Evolutionary conservation across 2,113 vertebrate species (phyloP).

Genomic region (Motacilla alba): DNA sequence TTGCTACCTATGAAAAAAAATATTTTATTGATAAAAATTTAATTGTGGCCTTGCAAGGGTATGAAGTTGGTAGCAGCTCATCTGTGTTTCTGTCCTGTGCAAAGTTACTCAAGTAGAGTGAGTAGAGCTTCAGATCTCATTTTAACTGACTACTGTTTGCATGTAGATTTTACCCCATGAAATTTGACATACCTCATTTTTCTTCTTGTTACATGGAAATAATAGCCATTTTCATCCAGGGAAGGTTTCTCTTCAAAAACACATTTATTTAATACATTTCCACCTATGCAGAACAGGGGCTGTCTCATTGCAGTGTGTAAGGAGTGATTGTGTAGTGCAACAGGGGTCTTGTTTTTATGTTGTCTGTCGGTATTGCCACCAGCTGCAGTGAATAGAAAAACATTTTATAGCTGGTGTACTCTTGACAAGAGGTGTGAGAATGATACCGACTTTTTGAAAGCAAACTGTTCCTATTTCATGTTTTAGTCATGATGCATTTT

Average conservation of each 20-base stretch:
- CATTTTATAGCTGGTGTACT: not conserved
- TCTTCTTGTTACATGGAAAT: not conserved
- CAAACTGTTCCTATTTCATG: not conserved
- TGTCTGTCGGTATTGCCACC: not conserved
- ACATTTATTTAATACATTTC: not conserved
- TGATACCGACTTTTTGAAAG: not conserved
- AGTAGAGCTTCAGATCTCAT: not conserved
- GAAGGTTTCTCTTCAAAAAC: not conserved
- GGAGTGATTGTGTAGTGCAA: rapidly evolving
- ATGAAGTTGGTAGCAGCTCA: not conserved
- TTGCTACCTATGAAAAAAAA: not conserved
- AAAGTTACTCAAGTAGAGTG: not conserved
- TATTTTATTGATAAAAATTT: not conserved
- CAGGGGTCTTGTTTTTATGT: not conserved
- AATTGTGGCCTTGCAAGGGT: not conserved
- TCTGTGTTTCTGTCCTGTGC: rapidly evolving
- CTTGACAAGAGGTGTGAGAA: not conserved
- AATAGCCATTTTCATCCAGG: not conserved
- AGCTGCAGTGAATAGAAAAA: not conserved
- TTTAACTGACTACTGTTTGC: not conserved
- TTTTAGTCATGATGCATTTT: not conserved
- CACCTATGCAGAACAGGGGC: not conserved
- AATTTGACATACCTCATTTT: not conserved
- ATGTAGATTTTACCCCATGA: not conserved
- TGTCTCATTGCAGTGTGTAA: not conserved